phyloP scores from a whole-genome alignment of 2,113 vertebrate species.

The Petrocephalus microphthalmus region DNA sequence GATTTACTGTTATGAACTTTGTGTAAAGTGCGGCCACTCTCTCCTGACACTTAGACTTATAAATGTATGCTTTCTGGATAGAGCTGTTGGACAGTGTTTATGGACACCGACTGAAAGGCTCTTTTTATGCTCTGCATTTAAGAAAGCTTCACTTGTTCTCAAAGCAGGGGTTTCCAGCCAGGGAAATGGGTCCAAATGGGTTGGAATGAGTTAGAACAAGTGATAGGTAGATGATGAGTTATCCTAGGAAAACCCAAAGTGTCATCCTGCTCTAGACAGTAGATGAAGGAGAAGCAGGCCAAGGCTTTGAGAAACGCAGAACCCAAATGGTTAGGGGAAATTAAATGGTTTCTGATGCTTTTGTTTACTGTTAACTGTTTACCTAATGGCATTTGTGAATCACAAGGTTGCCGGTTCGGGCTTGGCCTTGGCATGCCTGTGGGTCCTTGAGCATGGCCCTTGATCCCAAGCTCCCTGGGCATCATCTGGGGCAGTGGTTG shows the following conservation, averaged over 20 bases:
- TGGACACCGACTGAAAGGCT: constrained; percentile 31
- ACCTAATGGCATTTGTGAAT: background rate
- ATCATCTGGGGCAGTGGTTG: background rate
- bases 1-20: constrained; percentile 27
- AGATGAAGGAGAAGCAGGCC: background rate
- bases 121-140: background rate
- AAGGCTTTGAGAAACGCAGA: background rate
- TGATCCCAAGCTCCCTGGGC: too few species aligned
- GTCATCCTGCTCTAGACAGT: background rate
- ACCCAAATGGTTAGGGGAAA: background rate
- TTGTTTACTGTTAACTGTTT: background rate
- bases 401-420: too few species aligned
- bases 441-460: too few species aligned
- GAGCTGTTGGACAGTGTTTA: constrained; percentile 31
- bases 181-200: background rate
- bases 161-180: background rate
- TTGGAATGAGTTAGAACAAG: background rate
- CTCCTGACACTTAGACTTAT: background rate
- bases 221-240: background rate
- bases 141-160: background rate
- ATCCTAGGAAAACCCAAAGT: background rate
- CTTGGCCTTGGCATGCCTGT: too few species aligned
- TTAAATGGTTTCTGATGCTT: background rate
- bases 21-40: constrained; percentile 17
- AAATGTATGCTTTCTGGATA: background rate